Evolutionary conservation across 2,797 vertebrate genomes (phyloP).

Genomic region (Acanthurus leucopareius): DNA sequence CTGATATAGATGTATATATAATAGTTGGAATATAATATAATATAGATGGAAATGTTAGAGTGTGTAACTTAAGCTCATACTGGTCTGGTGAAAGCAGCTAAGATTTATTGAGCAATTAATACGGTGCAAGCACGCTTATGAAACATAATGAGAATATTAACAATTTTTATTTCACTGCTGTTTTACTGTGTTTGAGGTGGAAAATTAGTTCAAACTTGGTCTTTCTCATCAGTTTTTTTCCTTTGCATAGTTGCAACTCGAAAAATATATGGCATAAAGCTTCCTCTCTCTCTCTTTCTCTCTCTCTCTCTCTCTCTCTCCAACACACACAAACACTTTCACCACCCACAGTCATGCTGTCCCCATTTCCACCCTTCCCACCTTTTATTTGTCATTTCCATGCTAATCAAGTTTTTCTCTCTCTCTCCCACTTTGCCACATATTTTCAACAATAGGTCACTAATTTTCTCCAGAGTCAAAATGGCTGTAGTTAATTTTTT

Average conservation of each 20-base stretch:
- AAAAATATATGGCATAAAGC: conserved; percentile 4
- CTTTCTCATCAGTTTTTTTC: background rate
- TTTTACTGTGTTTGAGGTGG: background rate
- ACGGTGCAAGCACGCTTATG: background rate
- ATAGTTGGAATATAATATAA: too few relatives aligned
- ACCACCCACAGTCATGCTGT: conserved; percentile 22
- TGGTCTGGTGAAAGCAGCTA: conserved; percentile 5
- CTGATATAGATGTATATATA: background rate
- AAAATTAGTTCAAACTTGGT: background rate
- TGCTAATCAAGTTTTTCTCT: conserved; percentile 42
- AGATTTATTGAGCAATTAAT: conserved; percentile 30
- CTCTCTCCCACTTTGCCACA: conserved; percentile 33
- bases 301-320: background rate
- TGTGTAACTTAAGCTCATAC: background rate
- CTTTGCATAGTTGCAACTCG: background rate
- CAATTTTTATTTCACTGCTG: background rate
- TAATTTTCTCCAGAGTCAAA: conserved; percentile 52
- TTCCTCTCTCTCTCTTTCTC: background rate
- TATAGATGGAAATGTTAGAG: conserved; percentile 8
- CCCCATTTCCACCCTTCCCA: conserved; percentile 30
- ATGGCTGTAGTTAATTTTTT: conserved; percentile 47
- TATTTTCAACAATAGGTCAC: conserved; percentile 58
- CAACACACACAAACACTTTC: conserved; percentile 12
- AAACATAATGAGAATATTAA: conserved; percentile 16
- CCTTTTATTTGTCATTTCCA: conserved; percentile 49